Percentiles rank a stretch among this genome's conserved stretches.
Conservation (phyloP, 2,797 vertebrate species). For the Tadarida brasiliensis region DNA sequence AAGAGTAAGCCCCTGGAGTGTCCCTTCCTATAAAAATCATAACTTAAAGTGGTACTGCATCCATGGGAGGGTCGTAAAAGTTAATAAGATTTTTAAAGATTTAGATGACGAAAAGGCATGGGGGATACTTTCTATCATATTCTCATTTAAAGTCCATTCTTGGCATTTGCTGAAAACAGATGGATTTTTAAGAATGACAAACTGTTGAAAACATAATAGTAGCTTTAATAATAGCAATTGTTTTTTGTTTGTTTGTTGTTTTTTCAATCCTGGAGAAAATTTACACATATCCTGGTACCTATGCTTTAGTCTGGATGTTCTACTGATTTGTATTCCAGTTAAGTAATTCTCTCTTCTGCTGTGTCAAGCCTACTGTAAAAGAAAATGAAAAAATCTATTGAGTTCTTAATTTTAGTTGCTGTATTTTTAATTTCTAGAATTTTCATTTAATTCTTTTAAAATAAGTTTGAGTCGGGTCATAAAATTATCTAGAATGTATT, state of each 20-base stretch:
- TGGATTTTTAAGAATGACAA: background rate
- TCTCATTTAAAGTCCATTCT: background rate
- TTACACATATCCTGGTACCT: background rate
- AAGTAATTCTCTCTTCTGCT: background rate
- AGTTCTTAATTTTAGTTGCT: no score
- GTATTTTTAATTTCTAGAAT: slow-evolving; percentile 18
- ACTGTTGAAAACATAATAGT: background rate
- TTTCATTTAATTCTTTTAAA: background rate
- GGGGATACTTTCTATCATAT: background rate
- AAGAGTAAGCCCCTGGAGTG: background rate
- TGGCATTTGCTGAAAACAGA: background rate
- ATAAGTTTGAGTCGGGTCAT: background rate
- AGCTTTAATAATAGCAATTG: background rate
- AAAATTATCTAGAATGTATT: background rate
- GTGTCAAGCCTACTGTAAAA: no score
- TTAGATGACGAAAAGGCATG: background rate
- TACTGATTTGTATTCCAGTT: background rate
- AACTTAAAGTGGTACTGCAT: background rate
- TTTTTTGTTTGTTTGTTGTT: no score
- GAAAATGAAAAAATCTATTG: no score
- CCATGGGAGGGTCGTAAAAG: background rate
- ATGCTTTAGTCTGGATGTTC: background rate
- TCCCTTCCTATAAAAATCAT: background rate
- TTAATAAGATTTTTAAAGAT: background rate
- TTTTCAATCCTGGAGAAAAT: background rate